phyloP scores from a whole-genome alignment of 2,797 vertebrate species.

The Otus scops region DNA sequence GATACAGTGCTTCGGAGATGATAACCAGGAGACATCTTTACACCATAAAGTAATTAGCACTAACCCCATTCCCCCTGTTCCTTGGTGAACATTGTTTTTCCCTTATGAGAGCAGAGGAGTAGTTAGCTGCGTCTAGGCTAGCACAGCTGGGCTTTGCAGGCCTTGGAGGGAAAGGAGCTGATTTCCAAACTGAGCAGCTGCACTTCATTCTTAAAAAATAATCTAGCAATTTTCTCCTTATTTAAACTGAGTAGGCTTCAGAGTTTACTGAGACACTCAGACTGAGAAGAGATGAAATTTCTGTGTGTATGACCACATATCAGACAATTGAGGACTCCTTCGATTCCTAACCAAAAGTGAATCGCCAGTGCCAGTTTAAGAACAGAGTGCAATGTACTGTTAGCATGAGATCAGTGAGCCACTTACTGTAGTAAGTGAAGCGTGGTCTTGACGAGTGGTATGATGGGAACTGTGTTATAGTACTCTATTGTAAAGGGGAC shows the following conservation, averaged over 20 bases:
- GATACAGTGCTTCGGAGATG: neutral
- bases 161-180: neutral
- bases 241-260: neutral
- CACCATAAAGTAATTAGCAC: neutral
- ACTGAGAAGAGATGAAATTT: neutral
- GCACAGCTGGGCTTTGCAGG: neutral
- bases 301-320: neutral
- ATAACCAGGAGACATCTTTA: neutral
- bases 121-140: neutral
- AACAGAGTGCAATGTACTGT: neutral
- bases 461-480: neutral
- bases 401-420: neutral
- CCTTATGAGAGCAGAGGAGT: neutral
- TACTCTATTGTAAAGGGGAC: neutral
- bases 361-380: neutral
- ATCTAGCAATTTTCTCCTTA: neutral
- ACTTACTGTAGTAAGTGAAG: neutral
- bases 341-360: neutral
- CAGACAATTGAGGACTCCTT: neutral
- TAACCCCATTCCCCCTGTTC: rapidly evolving
- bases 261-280: neutral
- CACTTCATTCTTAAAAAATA: neutral
- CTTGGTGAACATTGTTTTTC: neutral
- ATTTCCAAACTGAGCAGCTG: neutral
- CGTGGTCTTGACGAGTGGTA: neutral